Evolutionary conservation across 2,797 vertebrate genomes (phyloP).

Genomic region (Cephalopachus bancanus): DNA sequence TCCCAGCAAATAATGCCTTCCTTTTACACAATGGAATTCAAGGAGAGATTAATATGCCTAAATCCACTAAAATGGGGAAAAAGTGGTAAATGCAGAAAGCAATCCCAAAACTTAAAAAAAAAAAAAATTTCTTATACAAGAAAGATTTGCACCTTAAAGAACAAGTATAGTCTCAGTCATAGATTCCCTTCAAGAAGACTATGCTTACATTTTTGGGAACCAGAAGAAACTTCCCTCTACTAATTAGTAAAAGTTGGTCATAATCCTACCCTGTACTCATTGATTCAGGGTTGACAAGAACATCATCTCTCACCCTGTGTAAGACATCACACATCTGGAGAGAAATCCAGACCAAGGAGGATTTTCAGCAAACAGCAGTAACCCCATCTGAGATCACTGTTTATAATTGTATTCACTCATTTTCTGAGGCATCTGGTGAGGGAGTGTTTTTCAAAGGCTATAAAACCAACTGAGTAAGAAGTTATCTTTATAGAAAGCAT

Average conservation of each 20-base stretch:
- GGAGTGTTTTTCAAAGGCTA: slow-evolving; percentile 47
- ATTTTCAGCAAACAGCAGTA: neutral
- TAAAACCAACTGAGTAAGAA: neutral
- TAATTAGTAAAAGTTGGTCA: neutral
- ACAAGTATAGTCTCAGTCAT: neutral
- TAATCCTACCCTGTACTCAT: neutral
- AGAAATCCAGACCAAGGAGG: neutral
- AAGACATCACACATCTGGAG: neutral
- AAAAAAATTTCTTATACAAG: neutral
- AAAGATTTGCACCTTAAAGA: slow-evolving; percentile 27
- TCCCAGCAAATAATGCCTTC: neutral
- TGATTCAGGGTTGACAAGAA: neutral
- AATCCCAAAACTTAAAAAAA: neutral
- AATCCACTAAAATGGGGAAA: neutral
- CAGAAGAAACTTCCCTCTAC: neutral
- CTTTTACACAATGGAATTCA: neutral
- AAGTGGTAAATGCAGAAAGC: neutral
- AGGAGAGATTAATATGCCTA: neutral
- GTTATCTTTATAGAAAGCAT: neutral
- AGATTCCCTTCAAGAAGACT: neutral
- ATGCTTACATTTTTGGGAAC: neutral
- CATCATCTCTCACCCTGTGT: neutral
- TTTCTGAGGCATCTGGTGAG: neutral
- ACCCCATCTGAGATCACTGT: neutral
- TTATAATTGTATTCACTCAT: neutral